These are phyloP conservation scores for Origma solitaria DNA, from an alignment of 2,113 vertebrate genomes.

Conservation along the genomic window DNA sequence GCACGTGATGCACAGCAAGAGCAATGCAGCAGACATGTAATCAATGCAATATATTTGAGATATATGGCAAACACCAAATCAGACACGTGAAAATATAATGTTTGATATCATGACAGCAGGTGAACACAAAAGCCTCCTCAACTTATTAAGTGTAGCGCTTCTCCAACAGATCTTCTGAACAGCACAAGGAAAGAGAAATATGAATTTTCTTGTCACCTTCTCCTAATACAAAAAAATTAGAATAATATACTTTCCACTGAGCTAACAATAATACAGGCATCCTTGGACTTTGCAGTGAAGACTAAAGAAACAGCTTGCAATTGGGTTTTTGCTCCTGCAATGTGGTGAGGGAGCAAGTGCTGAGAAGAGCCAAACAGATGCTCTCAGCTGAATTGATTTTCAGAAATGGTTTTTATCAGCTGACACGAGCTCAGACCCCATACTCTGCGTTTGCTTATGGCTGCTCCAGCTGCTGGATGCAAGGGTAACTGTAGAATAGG, in stretches of 20 bases:
- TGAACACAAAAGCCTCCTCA: neutral
- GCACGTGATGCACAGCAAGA: accelerated
- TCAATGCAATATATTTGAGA: neutral
- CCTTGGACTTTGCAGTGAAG: neutral
- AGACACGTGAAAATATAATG: neutral
- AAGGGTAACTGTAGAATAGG: neutral
- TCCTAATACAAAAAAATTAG: neutral
- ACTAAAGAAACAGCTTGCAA: neutral
- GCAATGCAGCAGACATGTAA: neutral
- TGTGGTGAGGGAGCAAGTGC: neutral
- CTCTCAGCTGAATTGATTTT: neutral
- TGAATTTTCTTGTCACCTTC: neutral
- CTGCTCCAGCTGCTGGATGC: neutral
- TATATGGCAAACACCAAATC: neutral
- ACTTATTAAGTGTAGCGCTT: neutral
- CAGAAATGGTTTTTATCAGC: neutral
- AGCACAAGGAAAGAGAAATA: neutral
- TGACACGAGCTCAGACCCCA: too few relatives aligned
- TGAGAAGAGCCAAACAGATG: neutral
- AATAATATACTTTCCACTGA: neutral
- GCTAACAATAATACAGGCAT: neutral
- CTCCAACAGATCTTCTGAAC: neutral
- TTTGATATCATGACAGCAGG: neutral
- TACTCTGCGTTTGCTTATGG: neutral
- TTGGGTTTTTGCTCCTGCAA: neutral